phyloP scores from a whole-genome alignment of 2,797 vertebrate species.

The Cyprinodon diabolis region DNA sequence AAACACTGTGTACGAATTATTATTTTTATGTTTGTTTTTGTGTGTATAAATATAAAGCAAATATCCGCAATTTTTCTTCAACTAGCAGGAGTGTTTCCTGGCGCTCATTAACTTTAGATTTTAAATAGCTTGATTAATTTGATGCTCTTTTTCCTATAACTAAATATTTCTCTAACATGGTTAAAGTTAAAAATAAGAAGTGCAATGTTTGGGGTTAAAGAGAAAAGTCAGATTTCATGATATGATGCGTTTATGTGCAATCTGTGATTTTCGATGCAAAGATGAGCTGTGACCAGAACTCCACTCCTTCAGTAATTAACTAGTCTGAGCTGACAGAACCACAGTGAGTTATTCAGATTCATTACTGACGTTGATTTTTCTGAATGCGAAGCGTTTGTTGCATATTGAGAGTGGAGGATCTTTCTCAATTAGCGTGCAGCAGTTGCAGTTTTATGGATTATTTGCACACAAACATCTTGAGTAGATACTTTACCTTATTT shows the following conservation, averaged over 20 bases:
- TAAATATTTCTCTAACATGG: slow-evolving; percentile 1
- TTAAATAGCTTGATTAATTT: slow-evolving; percentile 16
- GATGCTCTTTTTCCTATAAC: slow-evolving; percentile 11
- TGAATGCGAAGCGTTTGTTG: slow-evolving; percentile 50
- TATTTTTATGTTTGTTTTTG: neutral
- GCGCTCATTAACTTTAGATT: slow-evolving; percentile 4
- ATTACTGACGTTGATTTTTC: slow-evolving; percentile 38
- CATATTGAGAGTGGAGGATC: slow-evolving; percentile 27
- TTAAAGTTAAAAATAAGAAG: slow-evolving; percentile 15
- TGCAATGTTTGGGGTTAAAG: slow-evolving; percentile 9
- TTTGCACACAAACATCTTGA: slow-evolving; percentile 48
- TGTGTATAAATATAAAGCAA: slow-evolving; percentile 1
- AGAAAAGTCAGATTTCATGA: slow-evolving; percentile 26
- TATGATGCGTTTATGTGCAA: slow-evolving; percentile 19
- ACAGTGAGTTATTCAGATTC: slow-evolving; percentile 20
- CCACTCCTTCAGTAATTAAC: slow-evolving; percentile 49
- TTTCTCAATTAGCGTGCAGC: slow-evolving; percentile 14
- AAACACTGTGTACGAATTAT: slow-evolving; percentile 9
- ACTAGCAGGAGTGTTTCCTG: slow-evolving; percentile 22
- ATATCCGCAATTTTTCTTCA: slow-evolving; percentile 7
- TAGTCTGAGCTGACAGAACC: slow-evolving; percentile 60
- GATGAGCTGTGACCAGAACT: slow-evolving; percentile 64
- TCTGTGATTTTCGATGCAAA: slow-evolving; percentile 65
- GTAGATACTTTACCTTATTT: slow-evolving; percentile 48
- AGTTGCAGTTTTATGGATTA: slow-evolving; percentile 34